Evolutionary conservation across 2,888 invertebrate species (phyloP), one percentile per base, ranked within the genome.

Genomic region (Syritta pipiens): DNA sequence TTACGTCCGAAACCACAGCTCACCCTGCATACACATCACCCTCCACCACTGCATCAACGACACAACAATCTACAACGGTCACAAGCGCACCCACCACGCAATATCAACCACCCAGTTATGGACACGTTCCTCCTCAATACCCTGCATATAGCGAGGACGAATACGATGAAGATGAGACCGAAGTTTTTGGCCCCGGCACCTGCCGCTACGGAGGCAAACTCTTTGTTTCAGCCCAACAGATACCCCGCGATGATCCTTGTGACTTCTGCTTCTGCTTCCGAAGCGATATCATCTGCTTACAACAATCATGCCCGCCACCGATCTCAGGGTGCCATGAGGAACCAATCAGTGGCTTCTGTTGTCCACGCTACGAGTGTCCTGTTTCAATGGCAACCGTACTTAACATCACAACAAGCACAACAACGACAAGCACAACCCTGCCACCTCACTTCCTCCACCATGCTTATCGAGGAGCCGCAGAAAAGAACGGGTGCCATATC

Each of bases 241-340:
- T 97, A 85, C 97, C 97, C 35, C 91, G 97, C 83, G 96, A 96
- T 84, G 96, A 97, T 90, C 96, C 97, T 19, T 97, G 97, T 88
- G 97, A 97, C 87, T 97, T 97, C 91, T 97, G 97, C 89, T 97
- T 97, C 93, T 97, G 97, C 91, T 97, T 97, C 91, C 92, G 97
- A 88, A 96, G 97, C 87, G 97, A 97, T 86, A 97, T 97, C 84
- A 97, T 97, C 85, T 97, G 97, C 84, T 90, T 97, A 82, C 97
- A 97, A 89, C 97, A 97, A 89, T 96, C 96, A 85, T 97, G 97
- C 89, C 97, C 97, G 57, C 97, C 97, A 51, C 97, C 97, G 35
- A 97, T 97, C 84, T 93, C 94, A 51, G 95, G 95, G 68, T 97
- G 97, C 85, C 95, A 95, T 88, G 96, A 97, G 87, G 97, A 97